Evolutionary conservation across 1,140 invertebrate genomes (phyloP).

Genomic region (Cylas formicarius): DNA sequence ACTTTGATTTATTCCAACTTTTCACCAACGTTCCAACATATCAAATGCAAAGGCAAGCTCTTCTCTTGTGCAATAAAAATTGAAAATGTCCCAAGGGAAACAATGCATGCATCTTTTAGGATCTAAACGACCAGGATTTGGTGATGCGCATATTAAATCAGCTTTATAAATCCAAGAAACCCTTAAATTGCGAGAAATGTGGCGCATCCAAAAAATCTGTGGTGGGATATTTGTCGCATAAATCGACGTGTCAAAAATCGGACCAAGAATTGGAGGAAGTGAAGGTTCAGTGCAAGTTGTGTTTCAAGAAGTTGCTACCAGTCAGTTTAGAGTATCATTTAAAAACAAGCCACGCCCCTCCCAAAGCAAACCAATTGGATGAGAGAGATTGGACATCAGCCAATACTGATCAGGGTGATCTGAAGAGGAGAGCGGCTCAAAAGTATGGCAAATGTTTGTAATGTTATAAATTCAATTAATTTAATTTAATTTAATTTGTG

Average conservation of each 20-base stretch:
- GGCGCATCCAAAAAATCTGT: constrained; percentile 47
- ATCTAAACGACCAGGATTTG: constrained; percentile 29
- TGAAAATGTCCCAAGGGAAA: too few relatives aligned
- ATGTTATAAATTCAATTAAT: constrained; percentile 1
- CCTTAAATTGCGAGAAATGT: constrained; percentile 53
- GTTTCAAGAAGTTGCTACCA: constrained; percentile 49
- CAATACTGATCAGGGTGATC: too few relatives aligned
- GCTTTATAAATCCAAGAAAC: constrained; percentile 37
- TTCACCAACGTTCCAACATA: too few relatives aligned
- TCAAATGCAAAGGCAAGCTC: too few relatives aligned
- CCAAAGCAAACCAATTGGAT: constrained; percentile 15
- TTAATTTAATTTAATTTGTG: too few relatives aligned
- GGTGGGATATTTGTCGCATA: constrained; percentile 56
- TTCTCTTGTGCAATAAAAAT: background rate
- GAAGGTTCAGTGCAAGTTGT: constrained; percentile 49
- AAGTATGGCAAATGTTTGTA: constrained; percentile 19
- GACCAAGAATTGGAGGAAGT: constrained; percentile 48
- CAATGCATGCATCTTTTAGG: constrained; percentile 25
- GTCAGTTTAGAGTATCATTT: constrained; percentile 44
- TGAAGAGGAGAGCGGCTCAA: constrained; percentile 29
- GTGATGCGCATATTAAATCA: constrained; percentile 28
- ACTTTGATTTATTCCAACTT: too few relatives aligned
- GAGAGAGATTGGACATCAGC: too few relatives aligned
- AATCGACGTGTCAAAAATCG: constrained; percentile 52
- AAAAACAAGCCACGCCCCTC: constrained; percentile 17